These are phyloP conservation scores for Syrmaticus mikado DNA, from an alignment of 2,113 vertebrate species.

Conservation along the genomic window DNA sequence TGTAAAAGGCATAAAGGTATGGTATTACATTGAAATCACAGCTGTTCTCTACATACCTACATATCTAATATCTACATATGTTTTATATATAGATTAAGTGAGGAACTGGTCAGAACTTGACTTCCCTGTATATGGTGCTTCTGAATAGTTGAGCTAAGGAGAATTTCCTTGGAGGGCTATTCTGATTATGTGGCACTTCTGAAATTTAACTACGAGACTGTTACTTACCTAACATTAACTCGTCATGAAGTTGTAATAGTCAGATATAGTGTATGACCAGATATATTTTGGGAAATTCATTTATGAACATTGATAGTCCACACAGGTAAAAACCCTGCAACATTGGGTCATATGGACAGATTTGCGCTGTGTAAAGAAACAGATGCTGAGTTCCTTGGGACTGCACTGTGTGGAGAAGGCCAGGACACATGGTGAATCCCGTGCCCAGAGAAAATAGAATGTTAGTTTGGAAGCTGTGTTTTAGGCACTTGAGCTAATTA, in stretches of 20 bases:
- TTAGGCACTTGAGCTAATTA: background rate
- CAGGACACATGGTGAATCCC: background rate
- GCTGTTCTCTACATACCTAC: background rate
- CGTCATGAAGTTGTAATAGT: background rate
- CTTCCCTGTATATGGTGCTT: background rate
- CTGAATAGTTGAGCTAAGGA: background rate
- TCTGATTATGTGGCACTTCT: background rate
- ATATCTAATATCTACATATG: background rate
- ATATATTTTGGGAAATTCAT: background rate
- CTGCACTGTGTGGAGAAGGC: background rate
- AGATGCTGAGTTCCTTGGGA: background rate
- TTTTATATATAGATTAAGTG: background rate
- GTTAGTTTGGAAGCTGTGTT: background rate
- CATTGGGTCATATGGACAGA: background rate
- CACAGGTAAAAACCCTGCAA: background rate
- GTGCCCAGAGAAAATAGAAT: background rate
- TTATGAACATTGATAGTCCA: background rate
- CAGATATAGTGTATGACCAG: background rate
- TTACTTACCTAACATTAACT: background rate
- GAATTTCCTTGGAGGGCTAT: background rate
- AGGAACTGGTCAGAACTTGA: background rate
- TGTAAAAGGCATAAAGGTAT: background rate
- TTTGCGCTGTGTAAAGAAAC: background rate
- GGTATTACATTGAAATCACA: background rate
- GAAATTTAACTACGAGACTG: background rate